Evolutionary conservation across 2,888 invertebrate genomes (phyloP).

Genomic region (Napeogenes sylphis): DNA sequence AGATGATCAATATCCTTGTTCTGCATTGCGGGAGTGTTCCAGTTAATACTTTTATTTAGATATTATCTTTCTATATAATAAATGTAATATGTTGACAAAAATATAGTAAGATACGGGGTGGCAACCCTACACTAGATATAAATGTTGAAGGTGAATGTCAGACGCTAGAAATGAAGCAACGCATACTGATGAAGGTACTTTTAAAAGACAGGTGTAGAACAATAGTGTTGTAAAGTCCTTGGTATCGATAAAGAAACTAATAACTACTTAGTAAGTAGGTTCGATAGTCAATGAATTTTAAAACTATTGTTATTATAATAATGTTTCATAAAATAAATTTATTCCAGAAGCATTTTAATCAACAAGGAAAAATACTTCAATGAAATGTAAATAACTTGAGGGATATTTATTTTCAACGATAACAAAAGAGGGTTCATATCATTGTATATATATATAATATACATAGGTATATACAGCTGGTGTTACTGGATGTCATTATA

Average conservation of each 20-base stretch:
- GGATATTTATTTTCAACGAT: constrained; percentile 30
- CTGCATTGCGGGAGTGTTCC: too few species aligned
- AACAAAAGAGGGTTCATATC: constrained; percentile 42
- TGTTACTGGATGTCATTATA: constrained; percentile 23
- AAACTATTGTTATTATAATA: too few species aligned
- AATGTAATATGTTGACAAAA: too few species aligned
- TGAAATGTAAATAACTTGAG: constrained; percentile 24
- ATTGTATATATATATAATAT: constrained; percentile 37
- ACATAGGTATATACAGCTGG: background rate
- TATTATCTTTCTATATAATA: too few species aligned
- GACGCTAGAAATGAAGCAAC: background rate
- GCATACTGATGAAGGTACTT: constrained; percentile 13
- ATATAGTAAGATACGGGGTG: too few species aligned
- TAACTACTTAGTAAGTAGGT: too few species aligned
- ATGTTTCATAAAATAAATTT: too few species aligned
- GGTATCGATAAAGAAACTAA: background rate
- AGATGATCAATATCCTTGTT: too few species aligned
- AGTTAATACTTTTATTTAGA: too few species aligned
- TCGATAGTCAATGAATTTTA: too few species aligned
- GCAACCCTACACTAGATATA: too few species aligned
- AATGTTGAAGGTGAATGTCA: constrained; percentile 14
- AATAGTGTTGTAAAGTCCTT: background rate
- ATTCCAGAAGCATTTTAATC: background rate
- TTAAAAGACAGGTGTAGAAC: background rate
- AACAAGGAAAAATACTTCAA: too few species aligned